phyloP scores from a whole-genome alignment of 2,888 invertebrate genomes.

The Blastobasis lacticolella region DNA sequence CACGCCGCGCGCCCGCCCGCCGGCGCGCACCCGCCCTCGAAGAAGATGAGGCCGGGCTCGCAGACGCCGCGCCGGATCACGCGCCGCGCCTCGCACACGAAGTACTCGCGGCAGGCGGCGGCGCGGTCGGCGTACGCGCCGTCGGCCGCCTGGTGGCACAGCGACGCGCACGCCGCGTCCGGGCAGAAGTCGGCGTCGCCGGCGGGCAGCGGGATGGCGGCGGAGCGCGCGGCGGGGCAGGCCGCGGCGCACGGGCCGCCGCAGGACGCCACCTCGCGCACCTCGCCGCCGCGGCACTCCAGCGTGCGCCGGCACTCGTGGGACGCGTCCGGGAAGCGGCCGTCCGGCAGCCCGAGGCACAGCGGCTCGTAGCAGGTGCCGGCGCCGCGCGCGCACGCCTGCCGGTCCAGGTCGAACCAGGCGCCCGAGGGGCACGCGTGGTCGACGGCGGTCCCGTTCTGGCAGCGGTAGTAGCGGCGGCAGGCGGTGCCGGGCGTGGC shows the following conservation, averaged over 20 bases:
- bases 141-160: constrained; percentile 65
- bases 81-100: constrained; percentile 69
- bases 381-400: constrained; percentile 68
- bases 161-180: constrained; percentile 60
- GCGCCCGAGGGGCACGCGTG: constrained; percentile 68
- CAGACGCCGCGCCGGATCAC: constrained; percentile 72
- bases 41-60: constrained; percentile 65
- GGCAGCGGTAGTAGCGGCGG: constrained; percentile 73
- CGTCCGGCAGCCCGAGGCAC: constrained; percentile 73
- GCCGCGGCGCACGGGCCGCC: constrained; percentile 29
- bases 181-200: constrained; percentile 69
- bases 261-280: constrained; percentile 50
- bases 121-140: constrained; percentile 74
- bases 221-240: constrained; percentile 58
- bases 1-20: constrained; percentile 48
- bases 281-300: constrained; percentile 61
- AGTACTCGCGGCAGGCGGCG: constrained; percentile 73
- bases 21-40: constrained; percentile 67
- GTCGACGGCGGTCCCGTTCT: constrained; percentile 58
- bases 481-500: constrained; percentile 74
- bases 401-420: constrained; percentile 71
- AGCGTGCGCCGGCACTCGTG: constrained; percentile 71
- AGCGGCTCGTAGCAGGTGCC: constrained; percentile 76
- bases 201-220: constrained; percentile 59
- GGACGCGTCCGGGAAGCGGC: constrained; percentile 72